A percentile compares a stretch with the other conserved stretches of the same genome.
These are phyloP conservation scores for Caenorhabditis afra DNA, from an alignment of 2,888 invertebrate species.

Conservation along the genomic window DNA sequence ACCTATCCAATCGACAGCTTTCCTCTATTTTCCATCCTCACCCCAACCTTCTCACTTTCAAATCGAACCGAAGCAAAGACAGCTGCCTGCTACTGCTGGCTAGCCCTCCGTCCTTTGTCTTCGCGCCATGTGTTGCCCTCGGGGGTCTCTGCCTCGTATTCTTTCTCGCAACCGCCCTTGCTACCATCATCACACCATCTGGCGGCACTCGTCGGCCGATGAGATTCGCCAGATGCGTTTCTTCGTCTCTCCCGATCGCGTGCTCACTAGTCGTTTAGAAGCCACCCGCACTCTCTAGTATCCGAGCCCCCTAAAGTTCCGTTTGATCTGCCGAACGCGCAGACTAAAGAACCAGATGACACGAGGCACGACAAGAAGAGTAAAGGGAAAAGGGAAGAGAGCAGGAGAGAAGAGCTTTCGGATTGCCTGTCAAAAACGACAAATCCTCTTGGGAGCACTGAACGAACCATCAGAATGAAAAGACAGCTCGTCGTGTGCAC, in stretches of 20 bases:
- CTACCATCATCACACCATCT: constrained; percentile 47
- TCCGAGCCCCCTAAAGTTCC: constrained; percentile 12
- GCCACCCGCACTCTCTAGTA: constrained; percentile 14
- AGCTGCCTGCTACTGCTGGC: constrained; percentile 13
- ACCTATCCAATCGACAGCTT: constrained; percentile 2
- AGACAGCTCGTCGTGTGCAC: neutral
- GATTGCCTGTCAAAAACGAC: neutral
- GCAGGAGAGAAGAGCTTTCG: neutral
- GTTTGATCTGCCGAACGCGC: constrained; percentile 11
- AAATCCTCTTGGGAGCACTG: neutral
- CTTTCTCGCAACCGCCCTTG: constrained; percentile 19
- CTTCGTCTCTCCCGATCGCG: constrained; percentile 2
- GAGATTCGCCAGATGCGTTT: constrained; percentile 23
- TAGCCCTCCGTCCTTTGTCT: constrained; percentile 32
- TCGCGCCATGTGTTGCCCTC: constrained; percentile 54
- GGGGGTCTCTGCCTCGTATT: neutral
- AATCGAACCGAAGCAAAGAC: constrained; percentile 16
- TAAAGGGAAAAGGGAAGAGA: constrained; percentile 1
- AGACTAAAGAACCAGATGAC: constrained; percentile 11
- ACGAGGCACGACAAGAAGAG: neutral
- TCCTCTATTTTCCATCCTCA: constrained; percentile 7
- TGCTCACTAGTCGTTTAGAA: neutral
- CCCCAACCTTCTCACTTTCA: neutral
- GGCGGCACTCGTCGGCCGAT: constrained; percentile 13
- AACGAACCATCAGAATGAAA: neutral